Conservation (phyloP, 2,797 vertebrate genomes). For the Amblyopsis hoosieri region DNA sequence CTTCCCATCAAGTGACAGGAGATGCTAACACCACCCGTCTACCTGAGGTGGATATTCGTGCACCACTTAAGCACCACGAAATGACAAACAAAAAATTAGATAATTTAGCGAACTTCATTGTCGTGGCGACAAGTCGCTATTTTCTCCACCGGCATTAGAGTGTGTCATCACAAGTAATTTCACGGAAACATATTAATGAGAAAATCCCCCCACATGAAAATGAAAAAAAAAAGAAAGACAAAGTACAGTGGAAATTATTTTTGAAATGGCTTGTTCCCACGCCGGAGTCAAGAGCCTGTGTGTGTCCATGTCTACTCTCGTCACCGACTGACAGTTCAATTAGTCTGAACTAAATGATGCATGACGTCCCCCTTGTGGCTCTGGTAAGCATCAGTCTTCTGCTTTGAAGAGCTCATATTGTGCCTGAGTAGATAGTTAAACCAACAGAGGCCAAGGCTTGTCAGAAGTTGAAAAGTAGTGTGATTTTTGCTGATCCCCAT, state of each 20-base stretch:
- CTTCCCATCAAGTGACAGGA: slow-evolving; percentile 30
- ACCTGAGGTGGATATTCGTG: slow-evolving; percentile 21
- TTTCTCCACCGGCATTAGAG: slow-evolving; percentile 19
- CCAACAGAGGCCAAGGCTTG: slow-evolving; percentile 47
- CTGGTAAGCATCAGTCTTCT: slow-evolving; percentile 65
- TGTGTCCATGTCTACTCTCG: slow-evolving; percentile 53
- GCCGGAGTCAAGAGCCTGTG: slow-evolving; percentile 43
- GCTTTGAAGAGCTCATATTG: slow-evolving; percentile 68
- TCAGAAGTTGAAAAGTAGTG: slow-evolving; percentile 42
- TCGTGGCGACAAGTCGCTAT: slow-evolving; percentile 3
- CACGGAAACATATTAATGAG: slow-evolving; percentile 42
- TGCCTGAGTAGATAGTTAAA: slow-evolving; percentile 61
- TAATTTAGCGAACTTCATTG: slow-evolving; percentile 39
- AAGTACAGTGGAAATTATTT: slow-evolving; percentile 14
- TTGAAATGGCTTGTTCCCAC: slow-evolving; percentile 37
- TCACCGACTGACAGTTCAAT: slow-evolving; percentile 74
- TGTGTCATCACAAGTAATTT: slow-evolving; percentile 57
- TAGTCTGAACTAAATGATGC: slow-evolving; percentile 69
- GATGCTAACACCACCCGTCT: slow-evolving; percentile 23
- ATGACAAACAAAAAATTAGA: slow-evolving; percentile 48
- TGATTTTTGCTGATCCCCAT: slow-evolving; percentile 51
- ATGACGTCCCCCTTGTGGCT: slow-evolving; percentile 61
- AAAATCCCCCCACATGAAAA: slow-evolving; percentile 35
- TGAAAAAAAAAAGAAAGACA: slow-evolving; percentile 23
- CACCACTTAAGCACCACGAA: slow-evolving; percentile 44